Percentiles rank a stretch among this genome's conserved stretches.
Conservation (phyloP, 2,113 vertebrate genomes). For the Microtus oregoni region DNA sequence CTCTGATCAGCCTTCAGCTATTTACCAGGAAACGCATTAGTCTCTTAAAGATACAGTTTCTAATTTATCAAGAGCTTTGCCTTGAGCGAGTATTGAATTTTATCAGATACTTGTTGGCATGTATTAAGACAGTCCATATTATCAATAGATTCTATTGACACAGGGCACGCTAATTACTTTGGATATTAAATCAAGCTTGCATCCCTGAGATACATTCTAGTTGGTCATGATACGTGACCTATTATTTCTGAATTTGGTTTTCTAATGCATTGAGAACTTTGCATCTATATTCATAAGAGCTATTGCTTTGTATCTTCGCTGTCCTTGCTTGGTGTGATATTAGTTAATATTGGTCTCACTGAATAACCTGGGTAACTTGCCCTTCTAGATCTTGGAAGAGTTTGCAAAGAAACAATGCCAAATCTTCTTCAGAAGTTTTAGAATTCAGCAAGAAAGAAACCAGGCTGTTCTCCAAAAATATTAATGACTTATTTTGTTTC, state of each 20-base stretch:
- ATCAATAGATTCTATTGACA: slow-evolving; percentile 16
- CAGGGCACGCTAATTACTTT: not conserved
- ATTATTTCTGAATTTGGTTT: not conserved
- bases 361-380: not conserved
- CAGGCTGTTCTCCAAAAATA: not conserved
- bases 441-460: not conserved
- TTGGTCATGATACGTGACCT: not conserved
- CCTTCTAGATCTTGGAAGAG: not conserved
- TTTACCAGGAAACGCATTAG: not conserved
- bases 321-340: not conserved
- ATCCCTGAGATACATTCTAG: not conserved
- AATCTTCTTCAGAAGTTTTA: not conserved
- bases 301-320: not conserved
- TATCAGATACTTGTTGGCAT: not conserved
- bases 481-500: not conserved
- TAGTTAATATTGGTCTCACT: not conserved
- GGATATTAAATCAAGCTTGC: not conserved
- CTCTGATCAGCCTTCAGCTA: not conserved
- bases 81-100: not conserved
- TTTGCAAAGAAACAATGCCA: not conserved
- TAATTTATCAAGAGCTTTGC: not conserved
- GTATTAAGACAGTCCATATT: not conserved
- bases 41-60: not conserved
- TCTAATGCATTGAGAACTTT: not conserved
- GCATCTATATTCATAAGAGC: not conserved